A percentile compares a stretch with the other conserved stretches of the same genome.
These are phyloP conservation scores for Drosophila suboccidentalis DNA, from an alignment of 2,888 invertebrate genomes.

Conservation along the genomic window DNA sequence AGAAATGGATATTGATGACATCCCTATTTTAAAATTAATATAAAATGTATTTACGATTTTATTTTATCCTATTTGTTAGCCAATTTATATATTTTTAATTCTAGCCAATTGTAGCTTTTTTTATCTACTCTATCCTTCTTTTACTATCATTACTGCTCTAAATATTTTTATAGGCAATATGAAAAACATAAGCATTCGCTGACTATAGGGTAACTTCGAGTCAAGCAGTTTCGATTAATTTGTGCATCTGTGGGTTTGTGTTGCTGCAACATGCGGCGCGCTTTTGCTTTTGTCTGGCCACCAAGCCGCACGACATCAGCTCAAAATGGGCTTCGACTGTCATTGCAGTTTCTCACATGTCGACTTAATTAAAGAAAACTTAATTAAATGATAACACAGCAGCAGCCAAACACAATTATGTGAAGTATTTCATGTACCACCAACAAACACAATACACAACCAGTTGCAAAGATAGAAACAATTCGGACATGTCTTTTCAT, in stretches of 20 bases:
- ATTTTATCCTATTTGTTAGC: too few species aligned
- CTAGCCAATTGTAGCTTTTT: too few species aligned
- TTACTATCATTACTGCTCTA: too few species aligned
- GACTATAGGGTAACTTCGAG: neutral
- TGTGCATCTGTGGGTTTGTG: constrained; percentile 43
- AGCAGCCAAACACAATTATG: constrained; percentile 75
- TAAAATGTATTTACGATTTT: too few species aligned
- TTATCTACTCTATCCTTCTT: too few species aligned
- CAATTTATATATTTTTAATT: too few species aligned
- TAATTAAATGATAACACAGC: constrained; percentile 82
- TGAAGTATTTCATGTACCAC: constrained; percentile 50
- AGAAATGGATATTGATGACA: too few species aligned
- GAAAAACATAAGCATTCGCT: neutral
- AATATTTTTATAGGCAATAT: too few species aligned
- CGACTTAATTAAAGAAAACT: constrained; percentile 82
- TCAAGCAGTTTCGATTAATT: neutral
- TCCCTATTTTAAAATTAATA: too few species aligned
- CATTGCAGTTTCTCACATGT: constrained; percentile 69
- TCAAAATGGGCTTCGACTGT: constrained; percentile 33
- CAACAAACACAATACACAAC: constrained; percentile 13
- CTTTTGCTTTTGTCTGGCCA: constrained; percentile 37
- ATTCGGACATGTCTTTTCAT: constrained; percentile 1
- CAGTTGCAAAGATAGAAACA: constrained; percentile 17
- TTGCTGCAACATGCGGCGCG: constrained; percentile 53
- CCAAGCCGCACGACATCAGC: constrained; percentile 29